Conservation (phyloP, 2,113 vertebrate genomes). For the Chaenocephalus aceratus region DNA sequence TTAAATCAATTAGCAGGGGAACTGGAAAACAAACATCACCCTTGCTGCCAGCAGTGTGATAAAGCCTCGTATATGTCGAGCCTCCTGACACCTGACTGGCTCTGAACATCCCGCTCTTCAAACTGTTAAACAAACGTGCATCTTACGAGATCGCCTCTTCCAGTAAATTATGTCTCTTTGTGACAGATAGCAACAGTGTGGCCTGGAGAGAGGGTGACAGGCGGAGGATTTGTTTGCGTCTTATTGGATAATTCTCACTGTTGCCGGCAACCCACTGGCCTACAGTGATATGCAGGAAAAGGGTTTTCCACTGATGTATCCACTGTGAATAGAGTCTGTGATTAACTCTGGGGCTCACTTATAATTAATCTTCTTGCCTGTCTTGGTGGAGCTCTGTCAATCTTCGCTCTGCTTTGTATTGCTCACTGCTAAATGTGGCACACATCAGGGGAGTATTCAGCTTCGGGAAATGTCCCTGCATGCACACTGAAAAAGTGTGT, state of each 20-base stretch:
- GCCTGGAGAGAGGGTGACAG: constrained; percentile 27
- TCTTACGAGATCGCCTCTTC: not conserved
- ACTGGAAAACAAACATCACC: not conserved
- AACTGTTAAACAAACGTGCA: constrained; percentile 41
- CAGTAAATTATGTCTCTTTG: constrained; percentile 41
- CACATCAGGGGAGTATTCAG: constrained; percentile 25
- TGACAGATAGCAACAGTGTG: constrained; percentile 42
- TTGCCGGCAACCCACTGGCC: constrained; percentile 45
- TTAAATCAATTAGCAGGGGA: not conserved
- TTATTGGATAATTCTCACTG: constrained; percentile 54
- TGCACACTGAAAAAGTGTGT: not conserved
- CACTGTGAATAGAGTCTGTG: constrained; percentile 72
- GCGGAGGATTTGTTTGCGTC: constrained; percentile 33
- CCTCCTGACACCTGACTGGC: constrained; percentile 19
- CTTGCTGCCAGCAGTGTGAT: not conserved
- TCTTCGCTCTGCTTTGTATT: constrained; percentile 45
- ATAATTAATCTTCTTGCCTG: constrained; percentile 76
- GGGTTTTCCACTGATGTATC: constrained; percentile 64
- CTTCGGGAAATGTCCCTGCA: constrained; percentile 14
- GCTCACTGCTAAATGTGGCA: constrained; percentile 47
- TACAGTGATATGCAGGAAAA: constrained; percentile 50
- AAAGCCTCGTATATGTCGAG: constrained; percentile 14
- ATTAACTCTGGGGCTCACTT: constrained; percentile 75
- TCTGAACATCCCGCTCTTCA: constrained; percentile 41
- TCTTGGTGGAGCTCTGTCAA: constrained; percentile 58